Base-by-base conservation (phyloP, 2,888 invertebrate genomes). In the Hydrotaea cyrtoneurina region DNA sequence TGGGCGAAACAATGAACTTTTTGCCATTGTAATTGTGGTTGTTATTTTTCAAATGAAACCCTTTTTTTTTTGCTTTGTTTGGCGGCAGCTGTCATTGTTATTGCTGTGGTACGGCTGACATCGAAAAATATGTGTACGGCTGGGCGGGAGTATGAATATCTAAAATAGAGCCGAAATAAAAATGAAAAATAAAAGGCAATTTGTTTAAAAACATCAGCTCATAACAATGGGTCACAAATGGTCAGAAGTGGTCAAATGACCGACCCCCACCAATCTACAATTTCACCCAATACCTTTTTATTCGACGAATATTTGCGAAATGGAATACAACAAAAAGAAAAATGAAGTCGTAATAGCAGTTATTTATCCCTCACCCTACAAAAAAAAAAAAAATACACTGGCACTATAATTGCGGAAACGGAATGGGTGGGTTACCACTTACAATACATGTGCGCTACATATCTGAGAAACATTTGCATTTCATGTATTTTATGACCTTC, bases 191-290 rank as follows among this genome's bases (percentile, higher is more conserved):
- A 80, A 62, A 80, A 77, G 77, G 13, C 80, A 83, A 83, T 83
- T 83, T 83, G 74, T 80, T 78, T 83, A 74, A 59, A n/a, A 59
- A 59, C 26, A 83, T 83, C 77, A 69, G 78, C 83, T 83, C 80
- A 83, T 83, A 83, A 83, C 78, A 83, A 83, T 83, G 78, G 77
- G 46, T 80, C 73, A 77, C 83, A 80, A 83, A 77, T 80, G 80
- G 77, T 66, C 78, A 80, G 31, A 31, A 75, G 26, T 23, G 26
- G 15, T 26, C 59, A n/a, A n/a, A n/a, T n/a, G n/a, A 26, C 23
- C 13, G 13, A n/a, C n/a, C 50, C 2, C 15, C 50, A n/a, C 50
- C 15, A 50, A 7, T 31, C n/a, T n/a, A n/a, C n/a, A n/a, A n/a
- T 43, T 43, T 43, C 43, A 43, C 43, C 5, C 43, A n/a, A n/a